A percentile compares a stretch with the other conserved stretches of the same genome.
These are phyloP conservation scores for Xylocampa areola DNA, from an alignment of 2,888 invertebrate genomes.

Conservation along the genomic window DNA sequence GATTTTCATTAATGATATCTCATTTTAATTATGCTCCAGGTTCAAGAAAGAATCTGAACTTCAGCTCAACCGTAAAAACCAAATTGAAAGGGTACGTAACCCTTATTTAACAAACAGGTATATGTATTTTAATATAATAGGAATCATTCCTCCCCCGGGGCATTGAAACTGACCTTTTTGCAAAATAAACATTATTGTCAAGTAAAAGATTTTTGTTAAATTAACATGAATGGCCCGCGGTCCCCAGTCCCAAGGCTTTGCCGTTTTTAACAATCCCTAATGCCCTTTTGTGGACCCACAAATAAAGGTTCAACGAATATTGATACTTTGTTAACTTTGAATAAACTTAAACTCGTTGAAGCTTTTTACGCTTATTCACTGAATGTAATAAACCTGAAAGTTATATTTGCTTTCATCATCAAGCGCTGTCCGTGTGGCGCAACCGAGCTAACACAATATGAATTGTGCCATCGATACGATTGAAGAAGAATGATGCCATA, in stretches of 20 bases:
- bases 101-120: constrained; percentile 29
- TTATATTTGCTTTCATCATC: no score
- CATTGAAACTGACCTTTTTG: constrained; percentile 14
- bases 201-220: constrained; percentile 10
- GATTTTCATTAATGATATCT: no score
- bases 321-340: background rate
- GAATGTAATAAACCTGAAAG: no score
- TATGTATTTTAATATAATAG: constrained; percentile 29
- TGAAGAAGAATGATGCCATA: no score
- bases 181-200: constrained; percentile 5
- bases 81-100: constrained; percentile 28
- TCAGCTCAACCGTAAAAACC: constrained; percentile 9
- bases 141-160: constrained; percentile 24
- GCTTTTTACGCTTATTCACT: no score
- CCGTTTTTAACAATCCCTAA: constrained; percentile 1
- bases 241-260: background rate
- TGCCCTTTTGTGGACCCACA: background rate
- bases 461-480: no score
- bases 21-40: no score
- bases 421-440: no score
- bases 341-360: background rate
- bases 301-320: constrained; percentile 8
- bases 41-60: no score
- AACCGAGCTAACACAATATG: no score
- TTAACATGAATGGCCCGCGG: constrained; percentile 11